Evolutionary conservation across 2,797 vertebrate species (phyloP).

Genomic region (Myoxocephalus aenaeus): DNA sequence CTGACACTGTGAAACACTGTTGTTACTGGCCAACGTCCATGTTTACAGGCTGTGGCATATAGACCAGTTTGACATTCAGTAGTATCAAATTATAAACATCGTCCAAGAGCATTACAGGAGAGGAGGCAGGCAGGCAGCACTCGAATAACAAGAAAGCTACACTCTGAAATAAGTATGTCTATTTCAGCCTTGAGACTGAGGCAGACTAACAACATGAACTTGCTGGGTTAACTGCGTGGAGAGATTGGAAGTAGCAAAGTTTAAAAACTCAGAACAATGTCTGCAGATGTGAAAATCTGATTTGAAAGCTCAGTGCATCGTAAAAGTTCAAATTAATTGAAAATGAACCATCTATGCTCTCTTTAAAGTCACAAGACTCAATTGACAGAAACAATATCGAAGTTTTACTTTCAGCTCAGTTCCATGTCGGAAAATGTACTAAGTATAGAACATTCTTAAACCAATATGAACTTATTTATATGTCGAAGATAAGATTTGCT

Average conservation of each 20-base stretch:
- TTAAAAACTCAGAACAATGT: background rate
- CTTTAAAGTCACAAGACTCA: background rate
- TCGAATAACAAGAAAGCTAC: background rate
- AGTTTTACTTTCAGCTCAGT: background rate
- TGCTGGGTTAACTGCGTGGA: background rate
- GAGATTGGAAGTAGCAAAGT: background rate
- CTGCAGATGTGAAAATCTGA: background rate
- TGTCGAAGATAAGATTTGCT: background rate
- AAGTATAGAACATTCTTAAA: background rate
- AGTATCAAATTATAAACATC: slow-evolving; percentile 33
- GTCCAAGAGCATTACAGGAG: background rate
- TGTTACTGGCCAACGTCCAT: slow-evolving; percentile 22
- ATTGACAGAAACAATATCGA: background rate
- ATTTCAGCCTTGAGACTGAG: background rate
- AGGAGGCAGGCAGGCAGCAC: background rate
- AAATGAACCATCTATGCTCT: background rate
- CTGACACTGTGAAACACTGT: slow-evolving; percentile 13
- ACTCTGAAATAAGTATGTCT: background rate
- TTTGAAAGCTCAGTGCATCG: background rate
- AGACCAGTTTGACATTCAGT: slow-evolving; percentile 26
- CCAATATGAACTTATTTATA: background rate
- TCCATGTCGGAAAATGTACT: background rate
- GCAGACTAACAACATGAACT: background rate
- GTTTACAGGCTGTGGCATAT: slow-evolving; percentile 26
- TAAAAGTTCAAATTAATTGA: background rate